These are phyloP conservation scores for Dinomys branickii DNA, from an alignment of 2,113 vertebrate genomes.

Conservation along the genomic window DNA sequence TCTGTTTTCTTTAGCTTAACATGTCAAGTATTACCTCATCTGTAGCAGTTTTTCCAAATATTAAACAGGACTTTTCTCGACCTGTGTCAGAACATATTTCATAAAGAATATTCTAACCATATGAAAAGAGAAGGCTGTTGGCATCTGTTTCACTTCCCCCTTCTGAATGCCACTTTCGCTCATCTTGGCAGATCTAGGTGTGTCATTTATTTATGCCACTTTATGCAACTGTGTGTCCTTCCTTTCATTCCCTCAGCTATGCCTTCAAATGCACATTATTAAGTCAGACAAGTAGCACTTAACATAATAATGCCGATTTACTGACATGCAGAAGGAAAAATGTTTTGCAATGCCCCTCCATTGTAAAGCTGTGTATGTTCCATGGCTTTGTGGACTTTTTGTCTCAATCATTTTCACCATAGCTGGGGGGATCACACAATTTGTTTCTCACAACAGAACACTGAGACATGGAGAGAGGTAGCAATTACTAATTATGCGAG, in stretches of 20 bases:
- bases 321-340: not conserved
- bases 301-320: not conserved
- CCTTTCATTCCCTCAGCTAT: not conserved
- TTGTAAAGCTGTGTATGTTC: not conserved
- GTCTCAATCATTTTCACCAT: not conserved
- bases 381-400: not conserved
- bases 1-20: not conserved
- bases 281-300: not conserved
- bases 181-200: not conserved
- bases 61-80: conserved; percentile 11
- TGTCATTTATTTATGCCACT: not conserved
- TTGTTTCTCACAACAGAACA: not conserved
- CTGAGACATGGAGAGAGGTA: not conserved
- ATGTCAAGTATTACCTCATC: not conserved
- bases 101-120: not conserved
- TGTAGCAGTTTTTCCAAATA: not conserved
- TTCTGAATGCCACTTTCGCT: not conserved
- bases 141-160: not conserved
- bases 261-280: not conserved
- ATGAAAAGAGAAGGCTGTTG: not conserved
- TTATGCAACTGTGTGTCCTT: not conserved
- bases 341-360: not conserved
- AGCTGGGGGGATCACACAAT: not conserved
- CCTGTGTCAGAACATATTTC: not conserved
- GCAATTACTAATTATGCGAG: not conserved